Conservation (phyloP, 2,797 vertebrate species). For the Tokudaia muenninki region DNA sequence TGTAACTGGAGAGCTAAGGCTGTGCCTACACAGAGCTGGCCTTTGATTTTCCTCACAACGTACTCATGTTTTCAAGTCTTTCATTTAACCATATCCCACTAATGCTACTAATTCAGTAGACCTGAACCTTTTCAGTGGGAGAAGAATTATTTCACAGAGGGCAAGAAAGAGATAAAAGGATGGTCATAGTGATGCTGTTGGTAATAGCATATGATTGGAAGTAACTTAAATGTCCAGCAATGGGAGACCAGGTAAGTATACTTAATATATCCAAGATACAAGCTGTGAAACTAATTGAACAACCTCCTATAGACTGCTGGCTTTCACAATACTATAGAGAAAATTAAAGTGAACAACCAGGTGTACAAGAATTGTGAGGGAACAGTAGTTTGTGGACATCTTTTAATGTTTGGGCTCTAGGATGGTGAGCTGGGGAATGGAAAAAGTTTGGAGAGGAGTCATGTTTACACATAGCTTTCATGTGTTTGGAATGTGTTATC, state of each 20-base stretch:
- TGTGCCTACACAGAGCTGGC: neutral
- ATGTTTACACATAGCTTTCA: neutral
- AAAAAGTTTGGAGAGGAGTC: neutral
- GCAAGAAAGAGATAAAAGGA: neutral
- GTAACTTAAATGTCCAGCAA: neutral
- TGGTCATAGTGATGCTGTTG: neutral
- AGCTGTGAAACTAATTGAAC: neutral
- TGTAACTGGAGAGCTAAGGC: neutral
- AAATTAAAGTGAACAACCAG: neutral
- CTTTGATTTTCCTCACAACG: neutral
- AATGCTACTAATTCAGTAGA: conserved; percentile 55
- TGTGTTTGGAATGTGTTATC: neutral
- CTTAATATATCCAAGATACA: neutral
- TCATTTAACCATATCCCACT: neutral
- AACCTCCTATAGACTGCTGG: neutral
- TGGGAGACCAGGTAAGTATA: neutral
- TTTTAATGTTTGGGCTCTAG: neutral
- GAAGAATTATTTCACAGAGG: neutral
- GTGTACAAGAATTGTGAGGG: neutral
- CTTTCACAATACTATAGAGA: neutral
- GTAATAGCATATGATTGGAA: neutral
- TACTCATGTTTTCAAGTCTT: conserved; percentile 52
- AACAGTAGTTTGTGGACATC: neutral
- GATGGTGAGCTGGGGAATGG: neutral
- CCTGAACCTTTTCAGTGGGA: neutral